A percentile compares a stretch with the other conserved stretches of the same genome.
Conservation (phyloP, 23 tunicate genomes). For the Botrylloides violaceus region DNA sequence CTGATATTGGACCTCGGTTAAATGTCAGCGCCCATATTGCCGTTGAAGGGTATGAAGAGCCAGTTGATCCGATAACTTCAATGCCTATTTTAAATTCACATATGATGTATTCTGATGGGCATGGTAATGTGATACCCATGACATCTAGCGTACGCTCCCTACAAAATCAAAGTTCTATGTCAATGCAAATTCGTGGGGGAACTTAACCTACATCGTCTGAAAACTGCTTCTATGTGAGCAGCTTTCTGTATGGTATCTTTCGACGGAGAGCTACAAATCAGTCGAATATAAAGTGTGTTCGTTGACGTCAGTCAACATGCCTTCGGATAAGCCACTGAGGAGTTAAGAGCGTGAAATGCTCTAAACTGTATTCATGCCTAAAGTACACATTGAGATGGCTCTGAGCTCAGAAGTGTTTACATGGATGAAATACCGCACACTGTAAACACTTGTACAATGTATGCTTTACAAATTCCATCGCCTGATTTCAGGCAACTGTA, state of each 20-base stretch:
- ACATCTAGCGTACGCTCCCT: conserved; percentile 17
- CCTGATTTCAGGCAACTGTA: too few relatives aligned
- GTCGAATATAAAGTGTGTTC: not conserved
- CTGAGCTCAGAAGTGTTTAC: not conserved
- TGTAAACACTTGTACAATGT: not conserved
- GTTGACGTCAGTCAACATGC: not conserved
- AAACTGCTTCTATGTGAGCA: too few relatives aligned
- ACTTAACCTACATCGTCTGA: conserved; percentile 1
- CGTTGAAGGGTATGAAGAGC: conserved; percentile 1
- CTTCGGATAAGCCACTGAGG: not conserved
- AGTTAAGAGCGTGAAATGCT: not conserved
- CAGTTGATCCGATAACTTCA: not conserved
- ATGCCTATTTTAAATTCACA: conserved; percentile 7
- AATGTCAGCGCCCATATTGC: conserved; percentile 13
- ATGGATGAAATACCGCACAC: not conserved
- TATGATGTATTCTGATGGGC: conserved; percentile 10
- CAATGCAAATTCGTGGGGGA: conserved; percentile 3
- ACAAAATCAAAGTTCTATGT: conserved; percentile 19
- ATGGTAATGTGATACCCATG: conserved; percentile 8
- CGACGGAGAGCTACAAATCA: too few relatives aligned
- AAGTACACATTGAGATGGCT: not conserved
- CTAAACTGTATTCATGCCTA: not conserved
- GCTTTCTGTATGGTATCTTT: too few relatives aligned
- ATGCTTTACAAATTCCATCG: not conserved
- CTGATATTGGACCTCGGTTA: conserved; percentile 9